Evolutionary conservation across 2,113 vertebrate species (phyloP), one percentile per base, ranked within the genome.

Genomic region (Pomatostomus ruficeps): DNA sequence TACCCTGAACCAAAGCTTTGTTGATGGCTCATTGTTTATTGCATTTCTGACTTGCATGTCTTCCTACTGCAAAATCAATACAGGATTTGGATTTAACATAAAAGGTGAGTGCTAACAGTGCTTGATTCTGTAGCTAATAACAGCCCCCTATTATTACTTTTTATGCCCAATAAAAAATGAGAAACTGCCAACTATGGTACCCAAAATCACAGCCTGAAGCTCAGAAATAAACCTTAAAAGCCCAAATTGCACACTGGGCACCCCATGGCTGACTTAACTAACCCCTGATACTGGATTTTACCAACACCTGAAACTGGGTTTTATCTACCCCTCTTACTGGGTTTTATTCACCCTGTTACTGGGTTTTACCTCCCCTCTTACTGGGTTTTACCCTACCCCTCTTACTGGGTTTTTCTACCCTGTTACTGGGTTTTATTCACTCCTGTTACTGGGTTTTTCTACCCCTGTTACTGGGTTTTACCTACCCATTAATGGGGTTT

Each of bases 51-150:
- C 70, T 80, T 73, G 61, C 77, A 42, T 38, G 29, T 78, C 66
- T 92, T 92, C 58, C 81, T 21, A 82, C 17, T 51, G 63, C 48
- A 82, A 95, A 97, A 93, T 91, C 95, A 82, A 91, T 94, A 28
- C 3, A 49, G 29, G 20, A 49, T 43, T 94, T 2, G 29, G 42
- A 63, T 89, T 95, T 78, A 82, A 82, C 91, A 92, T 85, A 91
- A 76, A 87, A 95, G 26, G 9, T 9, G 42, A 95, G 54, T 65
- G 70, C 54, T 73, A 79, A 73, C 29, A 61, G 29, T 40, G 59
- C 46, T 87, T 93, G 70, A 74, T 82, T 91, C 86, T 79, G 70
- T 66, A 62, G 46, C 59, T 95, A 87, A 31, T 66, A 95, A 51
- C 38, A 76, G 38, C 9, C 36, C 12, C n/a, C 14, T 38, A 57